Conservation (phyloP, 2,797 vertebrate genomes). For the Gallinago nigripennis region DNA sequence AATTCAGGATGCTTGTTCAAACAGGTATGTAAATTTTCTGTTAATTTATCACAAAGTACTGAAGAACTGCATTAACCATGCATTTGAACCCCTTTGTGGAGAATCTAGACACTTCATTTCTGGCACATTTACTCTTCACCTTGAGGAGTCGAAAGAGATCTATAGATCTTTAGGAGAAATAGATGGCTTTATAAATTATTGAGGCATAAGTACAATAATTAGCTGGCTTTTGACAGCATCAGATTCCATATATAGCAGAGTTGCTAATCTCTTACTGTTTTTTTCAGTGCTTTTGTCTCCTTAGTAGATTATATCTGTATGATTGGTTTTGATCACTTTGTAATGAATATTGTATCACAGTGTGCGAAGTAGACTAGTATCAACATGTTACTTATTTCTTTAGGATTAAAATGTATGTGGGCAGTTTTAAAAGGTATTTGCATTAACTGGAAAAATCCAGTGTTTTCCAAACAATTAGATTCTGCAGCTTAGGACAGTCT, state of each 20-base stretch:
- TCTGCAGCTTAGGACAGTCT: neutral
- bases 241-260: neutral
- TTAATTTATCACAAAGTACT: neutral
- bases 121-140: neutral
- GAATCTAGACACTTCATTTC: neutral
- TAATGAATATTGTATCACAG: constrained; percentile 35
- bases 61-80: neutral
- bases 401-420: neutral
- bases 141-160: constrained; percentile 3
- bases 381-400: neutral
- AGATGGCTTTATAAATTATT: constrained; percentile 39
- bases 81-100: neutral
- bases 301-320: neutral
- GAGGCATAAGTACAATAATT: constrained; percentile 26
- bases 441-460: neutral
- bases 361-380: neutral
- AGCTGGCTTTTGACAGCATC: constrained; percentile 20
- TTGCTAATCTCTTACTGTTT: neutral
- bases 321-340: constrained; percentile 45
- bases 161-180: constrained; percentile 23
- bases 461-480: neutral
- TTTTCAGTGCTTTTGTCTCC: constrained; percentile 23
- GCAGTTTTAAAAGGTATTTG: neutral
- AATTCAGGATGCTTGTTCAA: neutral
- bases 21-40: neutral